phyloP scores from a whole-genome alignment of 2,113 vertebrate species.

The Choloepus hoffmanni region DNA sequence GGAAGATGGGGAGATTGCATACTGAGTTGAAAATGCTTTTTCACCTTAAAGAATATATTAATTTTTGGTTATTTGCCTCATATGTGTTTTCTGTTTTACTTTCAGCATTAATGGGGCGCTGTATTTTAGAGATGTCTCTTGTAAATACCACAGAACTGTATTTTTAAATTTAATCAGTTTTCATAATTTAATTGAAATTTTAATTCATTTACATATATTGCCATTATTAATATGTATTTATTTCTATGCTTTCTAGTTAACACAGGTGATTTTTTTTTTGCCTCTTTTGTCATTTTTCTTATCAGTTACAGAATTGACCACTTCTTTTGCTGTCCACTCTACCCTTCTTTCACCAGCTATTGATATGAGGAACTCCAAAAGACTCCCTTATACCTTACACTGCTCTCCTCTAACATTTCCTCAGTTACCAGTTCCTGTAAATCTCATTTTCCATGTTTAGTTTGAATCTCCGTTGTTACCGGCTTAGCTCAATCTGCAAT shows the following conservation, averaged over 20 bases:
- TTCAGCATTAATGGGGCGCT: neutral
- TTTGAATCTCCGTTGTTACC: neutral
- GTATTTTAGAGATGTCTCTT: neutral
- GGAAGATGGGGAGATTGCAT: neutral
- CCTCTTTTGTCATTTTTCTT: neutral
- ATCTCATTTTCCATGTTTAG: neutral
- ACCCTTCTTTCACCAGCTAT: neutral
- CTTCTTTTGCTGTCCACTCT: neutral
- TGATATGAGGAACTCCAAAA: neutral
- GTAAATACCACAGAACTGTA: neutral
- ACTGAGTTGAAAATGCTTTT: neutral
- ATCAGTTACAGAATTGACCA: neutral
- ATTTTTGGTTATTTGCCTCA: constrained; percentile 8
- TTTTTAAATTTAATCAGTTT: neutral
- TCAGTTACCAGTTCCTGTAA: neutral
- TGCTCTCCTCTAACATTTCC: neutral
- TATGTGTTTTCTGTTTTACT: neutral
- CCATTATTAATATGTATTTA: neutral
- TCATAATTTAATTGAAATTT: neutral
- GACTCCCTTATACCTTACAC: neutral
- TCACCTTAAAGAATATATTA: neutral
- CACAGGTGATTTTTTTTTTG: neutral
- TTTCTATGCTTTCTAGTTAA: constrained; percentile 40
- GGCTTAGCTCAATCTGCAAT: neutral
- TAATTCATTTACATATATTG: neutral